phyloP scores from a whole-genome alignment of 2,113 vertebrate genomes.

The Tragelaphus imberbis region DNA sequence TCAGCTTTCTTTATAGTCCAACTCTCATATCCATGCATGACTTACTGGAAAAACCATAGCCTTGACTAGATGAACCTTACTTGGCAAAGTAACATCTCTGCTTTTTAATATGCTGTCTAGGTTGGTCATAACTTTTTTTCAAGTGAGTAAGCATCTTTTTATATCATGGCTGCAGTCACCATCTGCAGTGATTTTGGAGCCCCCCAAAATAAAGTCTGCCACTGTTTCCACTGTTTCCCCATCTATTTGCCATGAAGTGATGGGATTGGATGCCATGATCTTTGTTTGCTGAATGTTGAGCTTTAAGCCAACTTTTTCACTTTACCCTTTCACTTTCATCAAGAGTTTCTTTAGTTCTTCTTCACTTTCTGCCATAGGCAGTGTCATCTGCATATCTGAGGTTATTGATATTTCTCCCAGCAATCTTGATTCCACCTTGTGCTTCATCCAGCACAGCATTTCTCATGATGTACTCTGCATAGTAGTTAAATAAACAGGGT shows the following conservation, averaged over 20 bases:
- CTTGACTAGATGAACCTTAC: background rate
- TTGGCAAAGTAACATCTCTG: background rate
- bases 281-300: background rate
- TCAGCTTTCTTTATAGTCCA: background rate
- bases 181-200: background rate
- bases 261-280: background rate
- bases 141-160: background rate
- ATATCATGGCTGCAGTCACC: background rate
- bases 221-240: background rate
- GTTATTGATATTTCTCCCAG: background rate
- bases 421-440: no score
- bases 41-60: background rate
- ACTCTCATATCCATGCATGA: background rate
- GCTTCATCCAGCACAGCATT: no score
- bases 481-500: no score
- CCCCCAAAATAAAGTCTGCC: background rate
- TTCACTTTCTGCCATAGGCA: background rate
- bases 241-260: background rate
- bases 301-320: background rate
- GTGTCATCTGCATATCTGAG: background rate
- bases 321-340: background rate
- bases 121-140: background rate
- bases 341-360: background rate
- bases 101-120: background rate
- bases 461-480: no score